These are phyloP conservation scores for Melangyna quadrimaculata DNA, from an alignment of 2,888 invertebrate genomes.

Conservation along the genomic window DNA sequence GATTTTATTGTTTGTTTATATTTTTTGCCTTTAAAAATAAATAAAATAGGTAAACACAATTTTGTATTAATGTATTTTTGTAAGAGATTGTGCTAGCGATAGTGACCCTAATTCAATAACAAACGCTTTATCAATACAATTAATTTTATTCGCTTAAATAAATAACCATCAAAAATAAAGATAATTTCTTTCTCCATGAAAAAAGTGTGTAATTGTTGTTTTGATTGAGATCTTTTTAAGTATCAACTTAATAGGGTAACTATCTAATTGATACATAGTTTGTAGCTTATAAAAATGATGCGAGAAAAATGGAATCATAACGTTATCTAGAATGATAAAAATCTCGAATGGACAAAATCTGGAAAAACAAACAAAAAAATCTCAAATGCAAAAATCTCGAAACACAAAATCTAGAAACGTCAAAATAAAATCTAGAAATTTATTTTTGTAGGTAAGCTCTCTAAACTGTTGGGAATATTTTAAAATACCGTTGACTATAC, in stretches of 20 bases:
- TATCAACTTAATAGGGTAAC: not conserved
- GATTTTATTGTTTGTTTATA: conserved; percentile 24
- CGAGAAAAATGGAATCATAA: too few relatives aligned
- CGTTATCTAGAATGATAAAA: too few relatives aligned
- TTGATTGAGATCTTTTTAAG: not conserved
- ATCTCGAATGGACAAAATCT: too few relatives aligned
- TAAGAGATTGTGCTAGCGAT: conserved; percentile 1
- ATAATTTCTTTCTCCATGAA: not conserved
- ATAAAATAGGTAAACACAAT: not conserved
- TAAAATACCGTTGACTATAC: too few relatives aligned
- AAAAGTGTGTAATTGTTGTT: not conserved
- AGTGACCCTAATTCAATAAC: conserved; percentile 15
- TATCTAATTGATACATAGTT: not conserved
- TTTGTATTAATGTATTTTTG: not conserved
- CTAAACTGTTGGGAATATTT: too few relatives aligned
- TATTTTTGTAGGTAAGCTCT: too few relatives aligned
- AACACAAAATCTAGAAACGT: too few relatives aligned
- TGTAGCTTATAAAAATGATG: not conserved
- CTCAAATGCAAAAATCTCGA: too few relatives aligned
- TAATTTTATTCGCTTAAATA: not conserved
- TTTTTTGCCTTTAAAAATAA: not conserved
- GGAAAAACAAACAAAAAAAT: too few relatives aligned
- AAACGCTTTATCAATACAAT: conserved; percentile 29
- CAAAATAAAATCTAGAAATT: too few relatives aligned
- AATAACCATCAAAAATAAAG: not conserved